Evolutionary conservation across 2,888 invertebrate genomes (phyloP), one percentile per base, ranked within the genome.

Genomic region (Coleophora deauratella): DNA sequence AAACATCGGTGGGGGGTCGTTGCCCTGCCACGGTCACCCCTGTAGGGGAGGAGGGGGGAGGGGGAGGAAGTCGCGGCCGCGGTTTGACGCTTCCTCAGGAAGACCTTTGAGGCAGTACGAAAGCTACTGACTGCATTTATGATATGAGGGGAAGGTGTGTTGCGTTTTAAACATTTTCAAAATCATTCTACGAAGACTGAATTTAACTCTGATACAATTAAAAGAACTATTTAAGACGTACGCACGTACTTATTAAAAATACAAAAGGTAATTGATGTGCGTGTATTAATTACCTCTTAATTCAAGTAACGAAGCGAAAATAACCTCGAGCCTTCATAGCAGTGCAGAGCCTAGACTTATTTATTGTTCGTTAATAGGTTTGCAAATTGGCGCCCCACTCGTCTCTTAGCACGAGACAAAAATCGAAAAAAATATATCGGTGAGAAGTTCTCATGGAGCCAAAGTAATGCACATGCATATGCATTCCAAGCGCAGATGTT

Each of bases 51-150:
- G 61, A 54, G 55, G 57, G 59, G 59, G 52, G 56, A 50, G 57
- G 55, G 41, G 54, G 42, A 65, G 81, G 78, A 82, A 78, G 72
- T 69, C 72, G 69, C 62, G 73, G 72, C 72, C 77, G 80, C 69
- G 79, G 81, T 82, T 80, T 77, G 76, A 79, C 80, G 79, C 81
- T 79, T 84, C 84, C 84, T 82, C 78, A 77, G 81, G 82, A 84
- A 82, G 79, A 76, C 77, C 77, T 81, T 81, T 78, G 74, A 77
- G 68, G 75, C 72, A 60, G 56, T 62, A 61, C 62, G 58, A 61
- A 69, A 77, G 67, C 70, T 62, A 45, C 38, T 28, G 38, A 31
- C 6, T 21, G n/a, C n/a, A n/a, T n/a, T n/a, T n/a, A n/a, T n/a
- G n/a, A n/a, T 21, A 21, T 6, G 21, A 21, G 21, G 21, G 21